A percentile compares a stretch with the other conserved stretches of the same genome.
Evolutionary conservation across 2,113 vertebrate species (phyloP).

Genomic region (Nesoenas mayeri): DNA sequence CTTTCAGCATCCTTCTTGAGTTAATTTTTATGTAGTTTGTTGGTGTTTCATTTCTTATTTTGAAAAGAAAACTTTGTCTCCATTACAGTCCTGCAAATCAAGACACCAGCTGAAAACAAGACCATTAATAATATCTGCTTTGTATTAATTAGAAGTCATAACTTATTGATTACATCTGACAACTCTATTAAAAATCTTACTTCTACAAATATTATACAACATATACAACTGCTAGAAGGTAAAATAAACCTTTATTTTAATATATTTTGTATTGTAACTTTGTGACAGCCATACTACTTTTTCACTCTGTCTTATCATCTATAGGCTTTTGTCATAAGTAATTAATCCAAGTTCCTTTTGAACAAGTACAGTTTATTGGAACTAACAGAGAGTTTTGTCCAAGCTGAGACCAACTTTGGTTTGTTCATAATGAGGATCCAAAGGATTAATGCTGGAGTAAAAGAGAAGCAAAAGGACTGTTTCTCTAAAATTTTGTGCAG

Average conservation of each 20-base stretch:
- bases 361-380: background rate
- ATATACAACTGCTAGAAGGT: background rate
- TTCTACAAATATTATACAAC: background rate
- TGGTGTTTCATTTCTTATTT: background rate
- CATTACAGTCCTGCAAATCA: background rate
- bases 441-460: background rate
- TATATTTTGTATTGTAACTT: background rate
- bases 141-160: background rate
- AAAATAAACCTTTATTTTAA: background rate
- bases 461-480: background rate
- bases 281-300: background rate
- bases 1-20: background rate
- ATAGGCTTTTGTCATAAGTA: background rate
- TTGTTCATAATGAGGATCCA: background rate
- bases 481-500: background rate
- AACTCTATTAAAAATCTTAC: background rate
- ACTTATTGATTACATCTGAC: background rate
- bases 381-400: background rate
- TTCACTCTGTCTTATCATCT: background rate
- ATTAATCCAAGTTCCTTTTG: background rate
- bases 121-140: background rate
- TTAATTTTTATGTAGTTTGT: background rate
- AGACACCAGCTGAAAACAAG: background rate
- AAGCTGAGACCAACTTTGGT: rapidly evolving
- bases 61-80: background rate